Conservation (phyloP, 2,113 vertebrate species). For the Microcebus griseorufus region DNA sequence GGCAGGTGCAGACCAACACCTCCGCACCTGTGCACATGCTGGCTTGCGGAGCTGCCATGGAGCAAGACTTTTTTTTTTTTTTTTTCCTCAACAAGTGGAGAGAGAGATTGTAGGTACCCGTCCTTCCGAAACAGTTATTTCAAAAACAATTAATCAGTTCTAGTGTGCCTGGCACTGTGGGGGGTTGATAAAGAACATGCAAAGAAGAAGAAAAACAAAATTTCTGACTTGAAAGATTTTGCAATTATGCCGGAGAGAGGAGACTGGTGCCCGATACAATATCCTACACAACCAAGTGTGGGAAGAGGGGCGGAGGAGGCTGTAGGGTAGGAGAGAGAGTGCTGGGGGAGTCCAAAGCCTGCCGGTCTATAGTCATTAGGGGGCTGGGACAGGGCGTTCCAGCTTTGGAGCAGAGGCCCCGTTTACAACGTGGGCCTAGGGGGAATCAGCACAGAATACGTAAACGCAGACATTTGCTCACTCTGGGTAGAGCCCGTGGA, state of each 20-base stretch:
- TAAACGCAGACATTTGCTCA: not conserved
- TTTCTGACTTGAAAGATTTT: not conserved
- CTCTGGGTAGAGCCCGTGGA: not conserved
- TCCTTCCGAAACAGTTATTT: not conserved
- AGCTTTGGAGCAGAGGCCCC: not conserved
- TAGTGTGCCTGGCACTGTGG: not conserved
- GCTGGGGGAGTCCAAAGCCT: not conserved
- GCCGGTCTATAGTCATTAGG: too few relatives aligned
- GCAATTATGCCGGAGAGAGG: not conserved
- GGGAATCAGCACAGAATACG: not conserved
- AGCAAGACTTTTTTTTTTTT: not conserved
- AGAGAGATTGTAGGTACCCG: not conserved
- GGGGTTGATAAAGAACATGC: not conserved
- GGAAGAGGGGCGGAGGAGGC: not conserved
- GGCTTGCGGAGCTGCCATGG: not conserved
- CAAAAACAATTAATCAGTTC: not conserved
- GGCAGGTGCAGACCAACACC: not conserved
- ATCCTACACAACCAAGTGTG: too few relatives aligned
- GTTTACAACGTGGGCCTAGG: not conserved
- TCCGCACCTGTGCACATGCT: rapidly evolving
- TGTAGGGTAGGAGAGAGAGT: not conserved
- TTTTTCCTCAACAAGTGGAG: not conserved
- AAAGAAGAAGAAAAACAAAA: not conserved
- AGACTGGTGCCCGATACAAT: not conserved
- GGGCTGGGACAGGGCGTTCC: rapidly evolving